Evolutionary conservation across 2,113 vertebrate species (phyloP), one percentile per base, ranked within the genome.

Genomic region (Notarius lentiginosus): DNA sequence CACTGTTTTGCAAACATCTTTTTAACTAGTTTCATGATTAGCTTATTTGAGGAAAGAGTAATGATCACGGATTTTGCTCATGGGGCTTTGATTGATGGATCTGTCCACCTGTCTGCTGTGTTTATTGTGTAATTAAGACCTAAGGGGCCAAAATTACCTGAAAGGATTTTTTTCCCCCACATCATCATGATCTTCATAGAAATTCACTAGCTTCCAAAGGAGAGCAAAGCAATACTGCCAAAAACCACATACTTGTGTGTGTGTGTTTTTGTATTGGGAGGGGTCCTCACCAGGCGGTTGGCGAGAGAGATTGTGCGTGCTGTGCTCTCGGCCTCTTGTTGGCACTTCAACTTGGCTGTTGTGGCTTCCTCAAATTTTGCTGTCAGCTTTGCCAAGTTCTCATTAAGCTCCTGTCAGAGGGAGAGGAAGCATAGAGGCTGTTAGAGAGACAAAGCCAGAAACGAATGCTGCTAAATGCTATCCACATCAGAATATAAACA

Each of bases 361-460:
- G 96, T 99, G 61, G 98, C 98, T 93, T 94, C 96, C 93, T 99
- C 96, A 94, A 98, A 99, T 90, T 95, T 96, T 79, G 96, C 94
- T 0, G 96, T 99, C 63, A 99, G 95, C 91, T 95, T 98, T 20
- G 92, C 93, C 92, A 99, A 94, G 94, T 99, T 99, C 91, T 97
- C 96, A 30, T 99, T 95, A 84, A 99, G 97, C 6, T 24, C 12
- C 47, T 76, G 92, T 70, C 12, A 77, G 72, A 79, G 65, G 87
- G 75, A 82, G 82, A 79, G 90, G 53, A 89, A 73, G 84, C 47
- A 82, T 51, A 85, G 73, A 77, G 63, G 51, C 79, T 66, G 81
- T 68, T 83, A 55, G 68, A 49, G 79, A 82, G 80, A 85, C 68
- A 83, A 17, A 86, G 49, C 86, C 81, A 88, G 68, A 84, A 84